Evolutionary conservation across 2,888 invertebrate genomes (phyloP).

Genomic region (Timandra comae): DNA sequence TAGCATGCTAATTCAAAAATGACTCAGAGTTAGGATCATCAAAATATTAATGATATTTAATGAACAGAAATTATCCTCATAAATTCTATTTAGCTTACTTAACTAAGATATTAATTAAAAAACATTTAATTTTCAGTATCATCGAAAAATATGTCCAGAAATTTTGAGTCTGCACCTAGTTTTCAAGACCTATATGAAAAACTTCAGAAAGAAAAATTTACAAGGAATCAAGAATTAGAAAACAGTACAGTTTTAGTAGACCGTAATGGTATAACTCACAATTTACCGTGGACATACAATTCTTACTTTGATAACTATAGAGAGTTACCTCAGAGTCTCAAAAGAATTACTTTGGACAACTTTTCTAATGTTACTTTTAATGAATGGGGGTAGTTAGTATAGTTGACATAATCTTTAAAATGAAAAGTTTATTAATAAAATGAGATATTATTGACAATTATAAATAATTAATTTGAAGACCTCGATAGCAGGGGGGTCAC

Average conservation of each 20-base stretch:
- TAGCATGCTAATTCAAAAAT: too few relatives aligned
- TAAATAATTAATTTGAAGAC: too few relatives aligned
- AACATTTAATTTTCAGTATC: constrained; percentile 39
- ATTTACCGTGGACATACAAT: constrained; percentile 76
- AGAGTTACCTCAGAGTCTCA: constrained; percentile 79
- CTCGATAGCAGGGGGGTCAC: too few relatives aligned
- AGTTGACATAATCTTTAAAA: too few relatives aligned
- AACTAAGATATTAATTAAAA: background rate
- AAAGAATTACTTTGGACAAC: constrained; percentile 71
- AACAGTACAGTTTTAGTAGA: constrained; percentile 44
- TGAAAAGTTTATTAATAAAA: too few relatives aligned
- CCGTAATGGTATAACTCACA: constrained; percentile 49
- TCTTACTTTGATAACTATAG: constrained; percentile 55
- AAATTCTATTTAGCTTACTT: too few relatives aligned
- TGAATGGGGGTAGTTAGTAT: constrained; percentile 80
- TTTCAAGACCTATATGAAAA: constrained; percentile 53
- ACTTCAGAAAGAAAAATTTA: constrained; percentile 40
- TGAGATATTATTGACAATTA: too few relatives aligned
- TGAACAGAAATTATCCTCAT: too few relatives aligned
- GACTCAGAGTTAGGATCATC: too few relatives aligned
- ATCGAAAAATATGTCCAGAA: constrained; percentile 26
- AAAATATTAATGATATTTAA: too few relatives aligned
- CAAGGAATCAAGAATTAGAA: constrained; percentile 15
- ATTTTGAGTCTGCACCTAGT: constrained; percentile 31
- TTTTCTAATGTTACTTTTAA: constrained; percentile 64